Conservation (phyloP, 2,113 vertebrate species). For the Hiodon tergisus region DNA sequence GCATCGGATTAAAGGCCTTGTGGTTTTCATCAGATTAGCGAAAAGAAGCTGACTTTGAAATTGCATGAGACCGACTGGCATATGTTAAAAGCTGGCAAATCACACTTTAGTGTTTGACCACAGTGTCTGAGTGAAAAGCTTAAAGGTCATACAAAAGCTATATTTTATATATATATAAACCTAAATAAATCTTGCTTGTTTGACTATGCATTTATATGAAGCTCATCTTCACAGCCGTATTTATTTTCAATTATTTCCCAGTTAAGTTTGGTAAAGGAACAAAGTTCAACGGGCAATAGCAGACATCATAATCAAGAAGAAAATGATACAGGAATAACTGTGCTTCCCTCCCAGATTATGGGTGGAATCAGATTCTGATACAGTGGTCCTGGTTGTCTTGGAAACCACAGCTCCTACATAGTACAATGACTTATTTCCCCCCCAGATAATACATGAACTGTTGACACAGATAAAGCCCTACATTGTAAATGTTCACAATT, state of each 20-base stretch:
- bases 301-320: slow-evolving; percentile 38
- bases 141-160: no score
- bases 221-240: no score
- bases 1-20: slow-evolving; percentile 39
- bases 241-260: no score
- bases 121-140: not conserved
- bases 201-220: no score
- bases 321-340: slow-evolving; percentile 35
- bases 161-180: no score
- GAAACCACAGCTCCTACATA: slow-evolving; percentile 56
- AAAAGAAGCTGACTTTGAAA: slow-evolving; percentile 21
- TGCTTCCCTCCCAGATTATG: slow-evolving; percentile 49
- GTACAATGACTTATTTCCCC: slow-evolving; percentile 43
- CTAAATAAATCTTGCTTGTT: no score
- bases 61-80: not conserved
- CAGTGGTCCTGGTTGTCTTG: slow-evolving; percentile 63
- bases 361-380: slow-evolving; percentile 60
- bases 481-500: not conserved
- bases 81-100: not conserved
- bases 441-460: not conserved
- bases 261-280: not conserved
- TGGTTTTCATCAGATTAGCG: slow-evolving; percentile 34
- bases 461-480: not conserved
- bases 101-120: not conserved
- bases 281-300: slow-evolving; percentile 32